phyloP scores from a whole-genome alignment of 1,140 invertebrate genomes.

The Ruditapes philippinarum region DNA sequence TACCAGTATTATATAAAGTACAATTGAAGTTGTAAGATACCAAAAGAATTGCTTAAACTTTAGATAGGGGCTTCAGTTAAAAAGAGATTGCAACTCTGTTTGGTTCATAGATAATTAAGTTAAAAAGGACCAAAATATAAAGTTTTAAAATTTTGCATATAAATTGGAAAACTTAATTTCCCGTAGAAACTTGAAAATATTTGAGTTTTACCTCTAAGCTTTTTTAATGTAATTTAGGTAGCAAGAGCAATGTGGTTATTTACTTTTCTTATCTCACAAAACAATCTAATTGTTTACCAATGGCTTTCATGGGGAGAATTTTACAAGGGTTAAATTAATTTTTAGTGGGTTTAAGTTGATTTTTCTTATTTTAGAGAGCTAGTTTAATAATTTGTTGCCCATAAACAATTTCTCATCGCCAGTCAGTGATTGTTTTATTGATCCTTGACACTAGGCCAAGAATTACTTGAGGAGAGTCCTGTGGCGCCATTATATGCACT shows the following conservation, averaged over 20 bases:
- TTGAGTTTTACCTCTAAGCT: neutral
- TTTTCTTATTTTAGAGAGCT: conserved; percentile 21
- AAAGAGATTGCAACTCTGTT: too few species aligned
- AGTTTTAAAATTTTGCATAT: too few species aligned
- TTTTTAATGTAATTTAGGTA: neutral
- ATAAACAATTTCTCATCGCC: neutral
- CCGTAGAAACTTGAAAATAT: neutral
- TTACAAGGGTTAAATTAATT: neutral
- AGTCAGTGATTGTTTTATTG: conserved; percentile 18
- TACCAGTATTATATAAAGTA: too few species aligned
- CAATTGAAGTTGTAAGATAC: too few species aligned
- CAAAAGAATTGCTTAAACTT: too few species aligned
- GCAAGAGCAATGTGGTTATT: neutral
- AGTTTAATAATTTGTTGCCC: conserved; percentile 14
- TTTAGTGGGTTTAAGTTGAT: neutral
- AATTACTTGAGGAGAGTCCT: neutral
- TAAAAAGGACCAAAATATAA: too few species aligned
- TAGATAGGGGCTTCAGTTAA: too few species aligned
- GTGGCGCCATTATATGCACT: conserved; percentile 2
- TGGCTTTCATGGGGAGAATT: neutral
- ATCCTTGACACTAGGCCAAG: neutral
- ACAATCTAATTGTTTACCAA: neutral
- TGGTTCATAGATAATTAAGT: too few species aligned
- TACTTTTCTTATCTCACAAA: conserved; percentile 18
- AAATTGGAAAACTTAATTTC: too few species aligned